Base-by-base conservation (phyloP, 2,888 invertebrate species). In the Drosophila flavopinicola region DNA sequence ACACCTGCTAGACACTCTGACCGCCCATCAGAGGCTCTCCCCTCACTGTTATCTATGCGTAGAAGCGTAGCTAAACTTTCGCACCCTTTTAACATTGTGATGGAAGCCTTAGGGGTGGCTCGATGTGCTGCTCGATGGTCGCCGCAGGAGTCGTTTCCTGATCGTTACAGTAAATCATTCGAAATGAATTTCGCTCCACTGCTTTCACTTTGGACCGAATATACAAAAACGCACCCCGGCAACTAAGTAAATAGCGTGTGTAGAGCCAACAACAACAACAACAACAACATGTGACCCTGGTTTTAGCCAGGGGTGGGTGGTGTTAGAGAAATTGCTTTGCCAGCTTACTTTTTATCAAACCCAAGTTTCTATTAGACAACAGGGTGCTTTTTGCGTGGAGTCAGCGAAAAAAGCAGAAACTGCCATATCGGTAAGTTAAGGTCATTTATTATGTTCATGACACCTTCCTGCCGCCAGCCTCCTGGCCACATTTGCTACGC, bases 121-220 rank as follows among this genome's bases (percentile, higher is more conserved):
- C 20, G 13, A 11, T 51, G 53, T 51, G 6, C 20, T 7, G 11
- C n/a, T 25, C 10, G 17, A 38, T 47, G 63, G 66, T 67, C 71
- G 71, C 76, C 67, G 66, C 78, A 80, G 79, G 83, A 79, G 86
- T 76, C 71, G 84, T 78, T 76, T 75, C 75, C 80, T 77, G 85
- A 85, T 86, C 88, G 88, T 88, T 88, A 88, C 84, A 88, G 88
- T 88, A 88, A 88, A 88, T 88, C 88, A 88, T 88, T 85, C 60
- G 76, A 85, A 88, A 88, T 86, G 88, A 85, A 83, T 87, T 86
- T 84, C 78, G 65, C 75, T 77, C 61, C 59, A 60, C 61, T 65
- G 75, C 61, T 57, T 70, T 75, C 78, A 67, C 73, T 57, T 51
- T 53, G 61, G 25, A 17, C n/a, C n/a, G 44, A 20, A 20, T 4